Base-by-base conservation (phyloP, 2,888 invertebrate species). In the Cheilosia variabilis region DNA sequence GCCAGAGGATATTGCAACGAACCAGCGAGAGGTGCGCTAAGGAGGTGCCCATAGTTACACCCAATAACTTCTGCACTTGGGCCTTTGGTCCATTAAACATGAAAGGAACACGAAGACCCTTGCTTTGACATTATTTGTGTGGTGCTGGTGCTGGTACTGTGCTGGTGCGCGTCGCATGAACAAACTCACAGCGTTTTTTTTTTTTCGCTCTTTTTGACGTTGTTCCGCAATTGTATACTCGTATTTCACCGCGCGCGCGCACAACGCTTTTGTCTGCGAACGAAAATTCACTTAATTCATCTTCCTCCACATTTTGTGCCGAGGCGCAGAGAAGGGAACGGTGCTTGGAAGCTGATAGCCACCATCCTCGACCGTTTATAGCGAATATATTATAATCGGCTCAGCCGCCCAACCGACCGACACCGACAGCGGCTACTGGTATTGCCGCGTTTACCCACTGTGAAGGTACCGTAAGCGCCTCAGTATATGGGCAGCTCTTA, bases 1-100 rank as follows among this genome's bases (percentile, higher is more conserved):
- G 60, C 71, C 80, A 13, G 53, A 50, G 81, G 76, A 55, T 62
- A 69, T 31, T 31, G 75, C 31, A 22, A 15, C 53, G 15, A 60
- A 52, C 47, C 58, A 24, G 31, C 27, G 6, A 72, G 68, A 86
- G 72, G 86, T 86, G 86, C 81, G 81, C 86, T 86, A 86, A 86
- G 86, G 81, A 86, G 76, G 86, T 86, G 86, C 72, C 58, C 72
- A 68, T 72, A 86, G 86, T 81, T 86, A 81, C 86, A 86, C 81
- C 81, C 86, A 86, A 86, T 86, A 86, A 86, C 86, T 86, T 86
- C 86, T 86, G 86, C 86, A 86, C 86, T 86, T 81, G 76, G 79
- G 86, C 76, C 76, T 86, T 86, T 81, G 81, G 72, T 81, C 81
- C 76, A 86, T 81, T 86, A 66, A 86, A 81, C 86, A 81, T 81